Evolutionary conservation across 2,797 vertebrate species (phyloP), one percentile per base, ranked within the genome.

Genomic region (Aulostomus chinensis): DNA sequence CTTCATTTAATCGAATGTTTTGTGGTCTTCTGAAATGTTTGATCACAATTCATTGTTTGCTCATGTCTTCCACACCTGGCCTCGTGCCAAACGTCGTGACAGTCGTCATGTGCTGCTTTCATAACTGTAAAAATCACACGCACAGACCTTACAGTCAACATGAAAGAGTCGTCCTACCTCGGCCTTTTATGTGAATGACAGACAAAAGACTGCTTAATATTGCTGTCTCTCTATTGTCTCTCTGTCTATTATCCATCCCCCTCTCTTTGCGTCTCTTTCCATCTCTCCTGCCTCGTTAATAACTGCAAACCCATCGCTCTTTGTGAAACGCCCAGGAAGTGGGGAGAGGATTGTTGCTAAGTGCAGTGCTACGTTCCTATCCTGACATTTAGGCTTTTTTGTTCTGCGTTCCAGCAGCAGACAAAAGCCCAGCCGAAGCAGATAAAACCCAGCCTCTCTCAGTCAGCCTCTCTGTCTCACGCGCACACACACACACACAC

Each of bases 371-470:
- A 63, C 67, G 63, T 43, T 57, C 34, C 55, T 40, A 49, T 64
- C 49, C 73, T 83, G 85, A 86, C 85, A 87, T 88, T 88, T 85
- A 73, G 54, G 60, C 32, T 46, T 66, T 82, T 83, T 83, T 81
- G 65, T 83, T 84, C 56, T 51, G 17, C 14, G 28, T 47, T 73
- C 48, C 40, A 70, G 37, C 56, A 61, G 65, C 63, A 73, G 59
- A 77, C 59, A 74, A 79, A 68, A 67, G 41, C n/a, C 32, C 61
- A 50, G 57, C 53, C 32, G 9, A 34, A 20, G 46, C 49, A 62
- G 70, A 81, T 72, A 74, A 73, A 80, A 47, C 37, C 9, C 31
- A 20, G 39, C 46, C 36, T 50, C 51, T 47, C 42, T 18, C 59
- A 35, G 40, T 43, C 60, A 53, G 49, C 42, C 46, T 38, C 61